These are phyloP conservation scores for Ladona fulva DNA, from an alignment of 1,140 invertebrate genomes.

Conservation along the genomic window DNA sequence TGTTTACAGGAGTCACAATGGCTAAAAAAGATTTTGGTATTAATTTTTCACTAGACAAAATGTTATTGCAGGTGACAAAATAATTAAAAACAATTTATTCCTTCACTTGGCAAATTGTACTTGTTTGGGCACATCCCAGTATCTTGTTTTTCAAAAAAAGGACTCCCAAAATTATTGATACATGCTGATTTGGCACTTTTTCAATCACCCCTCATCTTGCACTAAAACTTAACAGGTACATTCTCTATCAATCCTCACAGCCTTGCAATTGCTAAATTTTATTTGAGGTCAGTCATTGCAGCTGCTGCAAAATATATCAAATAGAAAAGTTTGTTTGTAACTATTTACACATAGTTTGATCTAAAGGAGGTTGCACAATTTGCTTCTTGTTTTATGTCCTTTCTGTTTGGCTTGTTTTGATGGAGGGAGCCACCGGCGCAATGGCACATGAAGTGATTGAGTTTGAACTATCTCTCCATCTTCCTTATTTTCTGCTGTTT, in stretches of 20 bases:
- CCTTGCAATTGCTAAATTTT: neutral
- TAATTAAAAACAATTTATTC: neutral
- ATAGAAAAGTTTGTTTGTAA: neutral
- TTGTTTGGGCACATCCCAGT: neutral
- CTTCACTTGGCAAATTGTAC: neutral
- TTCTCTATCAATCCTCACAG: neutral
- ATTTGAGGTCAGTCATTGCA: neutral
- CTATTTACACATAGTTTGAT: neutral
- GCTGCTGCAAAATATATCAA: neutral
- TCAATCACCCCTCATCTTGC: neutral
- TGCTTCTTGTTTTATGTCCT: neutral
- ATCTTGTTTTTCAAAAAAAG: neutral
- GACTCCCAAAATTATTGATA: neutral
- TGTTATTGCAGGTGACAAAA: constrained; percentile 5
- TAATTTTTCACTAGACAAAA: neutral
- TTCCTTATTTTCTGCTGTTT: neutral
- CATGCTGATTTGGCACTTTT: constrained; percentile 4
- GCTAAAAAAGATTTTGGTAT: neutral
- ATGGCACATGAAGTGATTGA: neutral
- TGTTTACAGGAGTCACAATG: neutral
- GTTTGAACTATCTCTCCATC: neutral
- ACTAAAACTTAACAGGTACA: neutral
- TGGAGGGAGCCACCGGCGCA: neutral
- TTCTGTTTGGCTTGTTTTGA: neutral
- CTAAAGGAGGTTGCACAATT: neutral